Evolutionary conservation across 2,888 invertebrate genomes (phyloP), one percentile per base, ranked within the genome.

Genomic region (Eristalinus sepulchralis): DNA sequence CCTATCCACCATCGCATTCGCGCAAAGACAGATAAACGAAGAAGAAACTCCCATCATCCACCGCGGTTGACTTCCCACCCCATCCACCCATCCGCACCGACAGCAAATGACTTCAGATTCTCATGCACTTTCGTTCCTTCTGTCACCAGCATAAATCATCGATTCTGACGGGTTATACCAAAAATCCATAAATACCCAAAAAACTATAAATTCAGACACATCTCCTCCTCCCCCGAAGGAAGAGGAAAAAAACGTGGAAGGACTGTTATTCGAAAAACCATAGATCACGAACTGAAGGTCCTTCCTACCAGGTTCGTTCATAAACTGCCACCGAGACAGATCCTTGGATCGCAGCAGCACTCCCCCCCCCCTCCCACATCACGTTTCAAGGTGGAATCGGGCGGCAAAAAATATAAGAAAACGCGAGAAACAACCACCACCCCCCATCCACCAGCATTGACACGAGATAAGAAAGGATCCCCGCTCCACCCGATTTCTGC

Each of bases 181-280:
- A 86, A 57, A 86, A 86, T 86, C 86, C 79, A 83, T 86, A 86
- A 86, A 86, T 86, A 86, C 70, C 73, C 70, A 59, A 85, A 80
- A 81, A 72, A 86, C 76, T 73, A 82, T 82, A 78, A 70, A 82
- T 73, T 66, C 72, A n/a, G 39, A 39, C 75, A 47, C 33, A 27
- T 27, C 27, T 27, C 27, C 27, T 27, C 27, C 27, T 66, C 31
- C 20, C 24, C 53, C 47, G 34, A 20, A 33, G 17, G 33, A 71
- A 31, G 34, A 47, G 33, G 9, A 8, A 77, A n/a, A 75, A 62
- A 64, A 55, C 33, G 20, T 47, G 33, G 31, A 59, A 11, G 20
- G 8, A 2, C 71, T 36, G 66, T 24, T 64, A 75, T 78, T 86
- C 82, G 73, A 79, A 83, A 72, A 57, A 79, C 83, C 79, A 86